Conservation (phyloP, 1,140 invertebrate genomes). For the Conus betulinus region DNA sequence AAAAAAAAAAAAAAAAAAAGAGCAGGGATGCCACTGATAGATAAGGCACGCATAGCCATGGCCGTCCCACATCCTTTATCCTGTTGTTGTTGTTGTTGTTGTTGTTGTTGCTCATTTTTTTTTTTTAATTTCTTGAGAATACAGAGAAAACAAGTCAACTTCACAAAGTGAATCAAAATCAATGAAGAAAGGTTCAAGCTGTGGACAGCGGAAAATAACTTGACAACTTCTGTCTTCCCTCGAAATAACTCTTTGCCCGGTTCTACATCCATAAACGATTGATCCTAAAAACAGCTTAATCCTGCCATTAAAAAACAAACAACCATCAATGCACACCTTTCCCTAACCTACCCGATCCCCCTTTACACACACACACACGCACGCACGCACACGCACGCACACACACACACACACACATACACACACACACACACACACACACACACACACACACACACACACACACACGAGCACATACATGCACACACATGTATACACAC, state of each 20-base stretch:
- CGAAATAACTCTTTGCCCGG: too few species aligned
- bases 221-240: neutral
- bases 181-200: neutral
- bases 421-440: slow-evolving; percentile 47
- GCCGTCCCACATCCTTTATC: too few species aligned
- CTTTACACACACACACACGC: too few species aligned
- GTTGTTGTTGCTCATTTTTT: too few species aligned
- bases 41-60: too few species aligned
- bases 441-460: slow-evolving; percentile 40
- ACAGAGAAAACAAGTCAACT: neutral
- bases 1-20: too few species aligned
- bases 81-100: too few species aligned
- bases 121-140: too few species aligned
- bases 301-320: slow-evolving; percentile 45
- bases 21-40: too few species aligned
- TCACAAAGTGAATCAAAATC: neutral
- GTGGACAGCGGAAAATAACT: neutral
- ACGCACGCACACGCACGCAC: slow-evolving; percentile 37
- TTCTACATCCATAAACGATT: neutral
- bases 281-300: slow-evolving; percentile 36
- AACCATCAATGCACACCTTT: slow-evolving; percentile 44
- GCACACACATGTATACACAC: too few species aligned
- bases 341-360: slow-evolving; percentile 20
- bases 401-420: slow-evolving; percentile 50
- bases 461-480: too few species aligned